A percentile compares a stretch with the other conserved stretches of the same genome.
These are phyloP conservation scores for Eufriesea mexicana DNA, from an alignment of 1,140 invertebrate genomes.

Conservation along the genomic window DNA sequence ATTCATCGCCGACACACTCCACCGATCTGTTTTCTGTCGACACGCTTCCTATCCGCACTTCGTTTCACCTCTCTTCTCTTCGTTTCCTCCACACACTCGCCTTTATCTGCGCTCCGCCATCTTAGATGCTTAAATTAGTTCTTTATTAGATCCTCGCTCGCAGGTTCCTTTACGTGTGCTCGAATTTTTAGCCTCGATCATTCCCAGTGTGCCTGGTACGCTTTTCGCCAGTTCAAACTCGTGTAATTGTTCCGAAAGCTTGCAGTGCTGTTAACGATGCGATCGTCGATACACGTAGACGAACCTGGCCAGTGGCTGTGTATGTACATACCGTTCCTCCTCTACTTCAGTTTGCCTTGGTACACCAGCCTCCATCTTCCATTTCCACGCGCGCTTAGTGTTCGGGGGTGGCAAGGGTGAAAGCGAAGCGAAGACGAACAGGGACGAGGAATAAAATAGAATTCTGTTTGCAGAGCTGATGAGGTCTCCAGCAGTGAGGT, in stretches of 20 bases:
- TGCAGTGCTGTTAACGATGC: background rate
- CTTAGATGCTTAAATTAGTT: background rate
- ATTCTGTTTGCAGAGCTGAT: slow-evolving; percentile 80
- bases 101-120: too few species aligned
- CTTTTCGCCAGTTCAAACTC: too few species aligned
- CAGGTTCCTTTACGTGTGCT: background rate
- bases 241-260: too few species aligned
- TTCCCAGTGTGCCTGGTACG: too few species aligned
- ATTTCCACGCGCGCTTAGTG: background rate
- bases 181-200: background rate
- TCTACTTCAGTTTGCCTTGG: background rate
- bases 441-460: background rate
- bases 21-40: background rate
- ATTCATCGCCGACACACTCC: background rate
- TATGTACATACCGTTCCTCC: background rate
- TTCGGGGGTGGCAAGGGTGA: background rate
- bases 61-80: too few species aligned
- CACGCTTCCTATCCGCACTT: background rate
- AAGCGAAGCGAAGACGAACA: background rate
- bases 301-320: background rate
- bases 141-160: background rate
- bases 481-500: slow-evolving; percentile 80
- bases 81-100: too few species aligned
- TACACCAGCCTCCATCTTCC: background rate
- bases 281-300: background rate